Percentiles rank a stretch among this genome's conserved stretches.
Conservation (phyloP, 2,113 vertebrate genomes). For the Clarias batrachus region DNA sequence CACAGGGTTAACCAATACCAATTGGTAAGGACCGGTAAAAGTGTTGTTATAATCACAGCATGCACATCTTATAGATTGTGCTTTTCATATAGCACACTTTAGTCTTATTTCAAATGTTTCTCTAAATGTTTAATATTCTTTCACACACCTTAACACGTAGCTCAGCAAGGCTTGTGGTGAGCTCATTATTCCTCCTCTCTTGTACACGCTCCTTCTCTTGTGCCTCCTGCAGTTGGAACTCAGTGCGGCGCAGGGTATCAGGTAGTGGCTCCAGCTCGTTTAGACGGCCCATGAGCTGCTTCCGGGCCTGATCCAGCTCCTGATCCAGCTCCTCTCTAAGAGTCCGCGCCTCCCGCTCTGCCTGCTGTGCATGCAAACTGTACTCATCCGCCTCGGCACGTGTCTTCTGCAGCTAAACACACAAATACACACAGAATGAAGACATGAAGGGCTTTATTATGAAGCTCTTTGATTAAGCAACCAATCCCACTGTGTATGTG, state of each 20-base stretch:
- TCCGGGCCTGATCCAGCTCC: slow-evolving; percentile 78
- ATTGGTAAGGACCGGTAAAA: neutral
- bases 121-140: neutral
- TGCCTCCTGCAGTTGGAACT: slow-evolving; percentile 81
- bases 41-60: no score
- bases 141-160: slow-evolving; percentile 81
- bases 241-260: slow-evolving; percentile 76
- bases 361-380: slow-evolving; percentile 74
- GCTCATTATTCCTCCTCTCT: slow-evolving; percentile 80
- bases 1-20: neutral
- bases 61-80: no score
- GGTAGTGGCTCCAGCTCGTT: slow-evolving; percentile 84
- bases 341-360: slow-evolving; percentile 74
- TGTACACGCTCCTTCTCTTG: slow-evolving; percentile 78
- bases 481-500: neutral
- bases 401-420: slow-evolving; percentile 77
- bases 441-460: neutral
- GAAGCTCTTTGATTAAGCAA: neutral
- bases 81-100: no score
- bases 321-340: slow-evolving; percentile 76
- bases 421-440: neutral
- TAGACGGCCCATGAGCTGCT: slow-evolving; percentile 76
- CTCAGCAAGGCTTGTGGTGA: slow-evolving; percentile 77
- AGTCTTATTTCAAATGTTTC: neutral
- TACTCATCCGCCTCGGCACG: slow-evolving; percentile 80